Evolutionary conservation across 2,113 vertebrate species (phyloP).

Genomic region (Hymenochirus boettgeri): DNA sequence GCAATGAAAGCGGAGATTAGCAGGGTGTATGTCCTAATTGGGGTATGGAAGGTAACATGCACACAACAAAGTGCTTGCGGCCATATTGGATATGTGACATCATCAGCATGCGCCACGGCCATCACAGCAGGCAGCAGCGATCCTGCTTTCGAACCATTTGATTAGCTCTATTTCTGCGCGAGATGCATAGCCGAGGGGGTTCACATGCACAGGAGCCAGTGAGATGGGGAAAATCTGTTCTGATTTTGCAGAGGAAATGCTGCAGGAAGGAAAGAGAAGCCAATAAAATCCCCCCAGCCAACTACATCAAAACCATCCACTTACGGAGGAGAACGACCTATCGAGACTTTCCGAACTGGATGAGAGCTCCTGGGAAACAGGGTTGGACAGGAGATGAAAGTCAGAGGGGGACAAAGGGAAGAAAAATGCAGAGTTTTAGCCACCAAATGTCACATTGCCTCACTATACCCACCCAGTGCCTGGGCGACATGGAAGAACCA

Average conservation of each 20-base stretch:
- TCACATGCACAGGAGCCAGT: neutral
- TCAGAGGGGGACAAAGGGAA: conserved; percentile 49
- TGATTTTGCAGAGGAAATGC: conserved; percentile 63
- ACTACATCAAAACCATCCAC: conserved; percentile 57
- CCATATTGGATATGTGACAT: conserved; percentile 7
- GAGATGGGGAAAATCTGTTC: neutral
- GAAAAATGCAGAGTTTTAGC: conserved; percentile 67
- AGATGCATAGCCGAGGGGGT: neutral
- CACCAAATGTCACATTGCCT: conserved; percentile 27
- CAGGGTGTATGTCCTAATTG: neutral
- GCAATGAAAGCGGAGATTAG: neutral
- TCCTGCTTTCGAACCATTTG: neutral
- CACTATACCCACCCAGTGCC: conserved; percentile 15
- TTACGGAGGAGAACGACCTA: conserved; percentile 79
- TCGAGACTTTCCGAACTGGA: conserved; percentile 85
- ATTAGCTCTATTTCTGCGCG: neutral
- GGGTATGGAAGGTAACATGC: neutral
- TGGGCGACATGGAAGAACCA: neutral
- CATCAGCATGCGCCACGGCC: neutral
- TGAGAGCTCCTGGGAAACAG: conserved; percentile 79
- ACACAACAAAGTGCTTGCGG: neutral
- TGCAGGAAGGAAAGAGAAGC: conserved; percentile 47
- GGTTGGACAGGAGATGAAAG: conserved; percentile 41
- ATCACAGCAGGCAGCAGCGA: neutral
- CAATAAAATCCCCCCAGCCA: conserved; percentile 54